phyloP scores from a whole-genome alignment of 2,113 vertebrate species.

The Guaruba guarouba region DNA sequence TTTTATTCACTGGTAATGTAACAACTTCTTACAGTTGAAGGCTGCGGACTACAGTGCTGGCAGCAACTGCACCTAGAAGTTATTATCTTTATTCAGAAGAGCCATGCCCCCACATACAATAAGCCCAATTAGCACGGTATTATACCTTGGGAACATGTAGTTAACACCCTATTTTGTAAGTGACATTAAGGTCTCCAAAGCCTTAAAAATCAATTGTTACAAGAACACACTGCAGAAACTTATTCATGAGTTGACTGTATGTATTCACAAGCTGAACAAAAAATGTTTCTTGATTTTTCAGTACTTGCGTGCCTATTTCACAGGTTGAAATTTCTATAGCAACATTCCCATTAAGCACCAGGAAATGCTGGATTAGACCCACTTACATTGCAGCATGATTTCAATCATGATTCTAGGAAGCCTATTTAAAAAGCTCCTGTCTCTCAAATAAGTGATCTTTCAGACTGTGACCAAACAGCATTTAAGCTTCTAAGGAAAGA shows the following conservation, averaged over 20 bases:
- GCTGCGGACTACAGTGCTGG: not conserved
- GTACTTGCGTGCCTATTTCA: not conserved
- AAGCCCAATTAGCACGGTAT: not conserved
- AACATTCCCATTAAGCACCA: slow-evolving; percentile 47
- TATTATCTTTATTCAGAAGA: not conserved
- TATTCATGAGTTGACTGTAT: not conserved
- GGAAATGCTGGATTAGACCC: slow-evolving; percentile 15
- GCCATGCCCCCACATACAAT: not conserved
- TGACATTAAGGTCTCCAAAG: not conserved
- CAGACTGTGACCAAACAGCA: not conserved
- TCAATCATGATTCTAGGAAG: slow-evolving; percentile 47
- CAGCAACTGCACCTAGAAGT: not conserved
- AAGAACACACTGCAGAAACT: not conserved
- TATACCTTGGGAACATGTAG: not conserved
- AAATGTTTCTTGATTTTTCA: not conserved
- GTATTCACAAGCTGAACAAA: not conserved
- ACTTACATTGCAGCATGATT: slow-evolving; percentile 4
- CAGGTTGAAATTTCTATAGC: slow-evolving; percentile 50
- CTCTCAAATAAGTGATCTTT: not conserved
- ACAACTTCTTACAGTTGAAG: not conserved
- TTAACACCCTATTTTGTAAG: not conserved
- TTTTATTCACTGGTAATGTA: not conserved
- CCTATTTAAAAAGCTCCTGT: slow-evolving; percentile 9
- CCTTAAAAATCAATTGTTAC: not conserved
- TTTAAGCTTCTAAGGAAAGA: not conserved